phyloP scores from a whole-genome alignment of 2,797 vertebrate genomes.

The Pangasius djambal region DNA sequence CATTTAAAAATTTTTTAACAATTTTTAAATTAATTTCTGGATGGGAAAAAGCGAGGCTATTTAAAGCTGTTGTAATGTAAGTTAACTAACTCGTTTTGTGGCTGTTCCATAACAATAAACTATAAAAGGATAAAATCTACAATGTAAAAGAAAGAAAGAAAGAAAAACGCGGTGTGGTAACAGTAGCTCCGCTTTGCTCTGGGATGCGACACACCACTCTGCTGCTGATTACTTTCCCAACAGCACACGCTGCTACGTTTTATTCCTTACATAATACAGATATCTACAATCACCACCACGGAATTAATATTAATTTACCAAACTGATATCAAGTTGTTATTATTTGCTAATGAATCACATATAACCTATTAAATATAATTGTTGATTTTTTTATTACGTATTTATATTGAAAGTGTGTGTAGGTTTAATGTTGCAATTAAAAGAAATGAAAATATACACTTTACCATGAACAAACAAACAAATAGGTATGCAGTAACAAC shows the following conservation, averaged over 20 bases:
- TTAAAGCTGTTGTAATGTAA: neutral
- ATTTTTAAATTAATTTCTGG: neutral
- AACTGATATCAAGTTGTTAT: too few species aligned
- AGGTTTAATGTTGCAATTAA: neutral
- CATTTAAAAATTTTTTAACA: too few species aligned
- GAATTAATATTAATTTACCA: too few species aligned
- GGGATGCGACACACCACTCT: neutral
- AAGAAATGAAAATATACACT: neutral
- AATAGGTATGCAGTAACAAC: neutral
- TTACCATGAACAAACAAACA: neutral
- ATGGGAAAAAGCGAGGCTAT: neutral
- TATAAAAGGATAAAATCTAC: neutral
- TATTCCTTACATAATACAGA: neutral
- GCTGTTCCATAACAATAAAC: neutral
- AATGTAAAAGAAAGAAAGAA: neutral
- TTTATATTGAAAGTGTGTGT: neutral
- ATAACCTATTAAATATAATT: too few species aligned
- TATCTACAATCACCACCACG: neutral
- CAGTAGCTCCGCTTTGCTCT: neutral
- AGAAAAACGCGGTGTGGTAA: neutral
- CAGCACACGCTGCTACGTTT: neutral
- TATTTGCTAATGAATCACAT: neutral
- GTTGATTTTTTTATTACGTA: neutral
- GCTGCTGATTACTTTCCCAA: neutral
- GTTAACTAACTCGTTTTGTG: neutral